phyloP scores from a whole-genome alignment of 2,113 vertebrate genomes.

The Zeus faber region DNA sequence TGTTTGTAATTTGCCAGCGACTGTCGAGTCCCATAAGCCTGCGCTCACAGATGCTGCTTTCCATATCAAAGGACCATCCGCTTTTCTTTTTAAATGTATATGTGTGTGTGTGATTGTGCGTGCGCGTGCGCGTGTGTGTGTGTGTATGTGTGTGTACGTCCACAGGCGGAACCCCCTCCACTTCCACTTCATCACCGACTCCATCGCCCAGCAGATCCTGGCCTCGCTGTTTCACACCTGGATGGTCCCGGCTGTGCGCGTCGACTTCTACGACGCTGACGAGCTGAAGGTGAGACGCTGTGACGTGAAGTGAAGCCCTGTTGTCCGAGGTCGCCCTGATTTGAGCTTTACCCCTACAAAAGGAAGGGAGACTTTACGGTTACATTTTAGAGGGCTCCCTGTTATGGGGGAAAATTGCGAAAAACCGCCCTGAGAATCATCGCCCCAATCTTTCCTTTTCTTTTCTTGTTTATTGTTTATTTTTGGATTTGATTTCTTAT shows the following conservation, averaged over 20 bases:
- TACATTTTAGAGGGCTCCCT: background rate
- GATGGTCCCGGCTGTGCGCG: slow-evolving; percentile 96
- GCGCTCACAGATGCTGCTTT: background rate
- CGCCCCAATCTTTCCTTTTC: too few species aligned
- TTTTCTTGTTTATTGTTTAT: too few species aligned
- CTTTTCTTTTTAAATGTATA: background rate
- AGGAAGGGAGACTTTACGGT: background rate
- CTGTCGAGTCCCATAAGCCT: too few species aligned
- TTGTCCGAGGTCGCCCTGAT: background rate
- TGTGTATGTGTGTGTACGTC: slow-evolving; percentile 28
- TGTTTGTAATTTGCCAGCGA: too few species aligned
- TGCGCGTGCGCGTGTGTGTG: slow-evolving; percentile 3
- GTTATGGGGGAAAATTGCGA: too few species aligned
- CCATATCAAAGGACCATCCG: slow-evolving; percentile 1
- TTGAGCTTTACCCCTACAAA: background rate
- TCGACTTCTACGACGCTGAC: slow-evolving; percentile 96
- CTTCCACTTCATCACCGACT: slow-evolving; percentile 96
- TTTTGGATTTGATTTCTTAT: too few species aligned
- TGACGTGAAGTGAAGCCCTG: too few species aligned
- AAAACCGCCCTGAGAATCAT: too few species aligned
- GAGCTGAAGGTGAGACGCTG: slow-evolving; percentile 87
- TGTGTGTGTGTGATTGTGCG: background rate
- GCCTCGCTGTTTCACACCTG: slow-evolving; percentile 93
- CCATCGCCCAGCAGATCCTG: slow-evolving; percentile 95
- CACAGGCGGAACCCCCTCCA: slow-evolving; percentile 93